phyloP scores from a whole-genome alignment of 2,113 vertebrate species.

The Rana temporaria region DNA sequence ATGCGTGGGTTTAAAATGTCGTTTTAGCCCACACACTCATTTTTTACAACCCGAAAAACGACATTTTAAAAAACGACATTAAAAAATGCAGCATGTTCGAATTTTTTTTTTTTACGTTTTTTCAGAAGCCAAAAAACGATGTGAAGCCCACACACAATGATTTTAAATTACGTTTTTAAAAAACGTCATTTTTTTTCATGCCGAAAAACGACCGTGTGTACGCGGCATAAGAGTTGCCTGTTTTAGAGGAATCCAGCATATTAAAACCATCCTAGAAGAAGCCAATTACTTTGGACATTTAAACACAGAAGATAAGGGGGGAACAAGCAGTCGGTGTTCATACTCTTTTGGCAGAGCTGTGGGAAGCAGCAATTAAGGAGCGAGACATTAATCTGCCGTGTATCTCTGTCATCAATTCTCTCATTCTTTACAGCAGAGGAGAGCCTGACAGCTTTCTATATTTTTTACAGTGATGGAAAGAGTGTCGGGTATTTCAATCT shows the following conservation, averaged over 20 bases:
- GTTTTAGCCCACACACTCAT: no score
- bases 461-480: slow-evolving; percentile 8
- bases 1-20: no score
- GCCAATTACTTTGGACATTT: background rate
- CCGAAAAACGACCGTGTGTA: no score
- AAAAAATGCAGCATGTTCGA: no score
- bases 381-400: background rate
- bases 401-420: background rate
- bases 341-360: background rate
- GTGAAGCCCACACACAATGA: no score
- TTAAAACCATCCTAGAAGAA: background rate
- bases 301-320: background rate
- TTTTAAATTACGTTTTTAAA: no score
- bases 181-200: no score
- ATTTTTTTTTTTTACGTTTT: no score
- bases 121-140: no score
- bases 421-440: background rate
- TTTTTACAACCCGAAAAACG: no score
- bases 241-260: slow-evolving; percentile 39
- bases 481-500: slow-evolving; percentile 24
- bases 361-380: slow-evolving; percentile 22
- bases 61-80: no score
- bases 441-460: slow-evolving; percentile 14
- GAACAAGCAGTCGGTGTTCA: background rate
- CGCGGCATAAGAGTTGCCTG: no score